Percentiles rank a stretch among this genome's conserved stretches.
Conservation (phyloP, 2,888 invertebrate genomes). For the Caenorhabditis zanzibari region DNA sequence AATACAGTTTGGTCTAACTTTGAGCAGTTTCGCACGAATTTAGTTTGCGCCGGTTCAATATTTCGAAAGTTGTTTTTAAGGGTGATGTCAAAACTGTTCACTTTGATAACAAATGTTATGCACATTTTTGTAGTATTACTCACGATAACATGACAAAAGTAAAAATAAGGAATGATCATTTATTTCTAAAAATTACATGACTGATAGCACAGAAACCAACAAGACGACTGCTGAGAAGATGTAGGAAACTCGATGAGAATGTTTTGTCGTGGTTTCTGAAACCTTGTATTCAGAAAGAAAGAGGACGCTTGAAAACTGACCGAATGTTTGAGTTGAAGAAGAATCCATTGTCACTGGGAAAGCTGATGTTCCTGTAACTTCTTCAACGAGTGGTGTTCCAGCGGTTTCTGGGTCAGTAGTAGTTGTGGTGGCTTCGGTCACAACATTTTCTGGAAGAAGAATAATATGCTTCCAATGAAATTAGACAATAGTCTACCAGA, state of each 20-base stretch:
- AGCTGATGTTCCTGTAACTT: neutral
- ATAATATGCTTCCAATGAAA: too few relatives aligned
- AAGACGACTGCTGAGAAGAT: neutral
- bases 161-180: neutral
- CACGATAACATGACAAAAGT: neutral
- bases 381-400: neutral
- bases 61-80: conserved; percentile 25
- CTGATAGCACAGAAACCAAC: neutral
- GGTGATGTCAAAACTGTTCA: neutral
- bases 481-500: too few relatives aligned
- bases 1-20: conserved; percentile 9
- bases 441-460: neutral
- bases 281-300: neutral
- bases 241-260: neutral
- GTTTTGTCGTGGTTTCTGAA: conserved; percentile 7
- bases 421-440: neutral
- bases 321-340: neutral
- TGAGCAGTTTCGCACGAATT: neutral
- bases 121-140: neutral
- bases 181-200: neutral
- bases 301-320: neutral
- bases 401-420: neutral
- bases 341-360: neutral
- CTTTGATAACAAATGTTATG: conserved; percentile 5
- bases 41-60: neutral